Evolutionary conservation across 2,888 invertebrate species (phyloP).

Genomic region (Lepidocyrtoides sp.): DNA sequence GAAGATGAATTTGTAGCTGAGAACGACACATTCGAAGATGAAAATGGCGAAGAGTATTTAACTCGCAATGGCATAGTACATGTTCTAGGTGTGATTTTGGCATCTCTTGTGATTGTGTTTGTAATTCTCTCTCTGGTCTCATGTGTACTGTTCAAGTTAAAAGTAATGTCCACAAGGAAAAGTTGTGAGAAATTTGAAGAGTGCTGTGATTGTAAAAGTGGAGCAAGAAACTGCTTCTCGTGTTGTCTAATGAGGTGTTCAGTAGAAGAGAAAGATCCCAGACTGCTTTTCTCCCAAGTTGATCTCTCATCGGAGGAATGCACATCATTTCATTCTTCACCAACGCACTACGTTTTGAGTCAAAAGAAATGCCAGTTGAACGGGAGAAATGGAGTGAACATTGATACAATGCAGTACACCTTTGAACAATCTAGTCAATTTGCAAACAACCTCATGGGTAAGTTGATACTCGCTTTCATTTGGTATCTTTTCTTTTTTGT

Average conservation of each 20-base stretch:
- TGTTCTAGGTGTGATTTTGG: conserved; percentile 73
- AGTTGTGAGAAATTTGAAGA: not conserved
- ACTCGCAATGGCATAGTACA: conserved; percentile 8
- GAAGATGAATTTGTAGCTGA: not conserved
- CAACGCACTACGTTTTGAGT: not conserved
- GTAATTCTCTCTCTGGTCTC: conserved; percentile 70
- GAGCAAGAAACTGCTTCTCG: not conserved
- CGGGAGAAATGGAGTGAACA: not conserved
- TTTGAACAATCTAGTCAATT: too few relatives aligned
- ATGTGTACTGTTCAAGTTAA: conserved; percentile 55
- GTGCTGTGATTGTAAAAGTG: not conserved
- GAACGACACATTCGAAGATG: not conserved
- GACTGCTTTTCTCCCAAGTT: conserved; percentile 56
- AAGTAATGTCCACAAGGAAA: not conserved
- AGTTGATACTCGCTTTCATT: too few relatives aligned
- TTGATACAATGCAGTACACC: too few relatives aligned
- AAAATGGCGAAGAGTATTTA: not conserved
- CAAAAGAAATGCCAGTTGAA: not conserved
- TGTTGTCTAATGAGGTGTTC: conserved; percentile 15
- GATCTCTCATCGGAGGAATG: not conserved
- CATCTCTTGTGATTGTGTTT: conserved; percentile 72
- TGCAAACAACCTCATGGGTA: too few relatives aligned
- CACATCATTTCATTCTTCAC: conserved; percentile 6
- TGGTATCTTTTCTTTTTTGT: too few relatives aligned
- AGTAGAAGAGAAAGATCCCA: conserved; percentile 43